Conservation (phyloP, 2,888 invertebrate genomes). For the Matsumyia berberina region DNA sequence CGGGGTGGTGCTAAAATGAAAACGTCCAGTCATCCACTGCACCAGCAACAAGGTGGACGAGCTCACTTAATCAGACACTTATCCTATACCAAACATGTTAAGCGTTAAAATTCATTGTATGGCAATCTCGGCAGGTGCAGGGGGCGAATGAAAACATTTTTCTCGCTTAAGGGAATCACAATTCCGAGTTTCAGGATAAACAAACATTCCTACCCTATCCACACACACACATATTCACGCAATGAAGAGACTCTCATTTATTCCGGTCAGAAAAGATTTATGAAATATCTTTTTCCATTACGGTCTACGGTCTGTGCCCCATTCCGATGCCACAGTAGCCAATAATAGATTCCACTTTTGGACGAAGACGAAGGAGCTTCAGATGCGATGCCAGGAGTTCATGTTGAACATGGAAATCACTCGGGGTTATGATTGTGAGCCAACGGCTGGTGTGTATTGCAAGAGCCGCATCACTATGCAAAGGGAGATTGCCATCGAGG, state of each 20-base stretch:
- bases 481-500: not conserved
- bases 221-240: not conserved
- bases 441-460: not conserved
- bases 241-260: conserved; percentile 31
- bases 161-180: conserved; percentile 32
- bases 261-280: conserved; percentile 46
- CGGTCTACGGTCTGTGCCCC: not conserved
- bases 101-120: conserved; percentile 14
- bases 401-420: conserved; percentile 36
- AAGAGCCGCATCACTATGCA: not conserved
- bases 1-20: not conserved
- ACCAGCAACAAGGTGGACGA: conserved; percentile 2
- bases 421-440: conserved; percentile 15
- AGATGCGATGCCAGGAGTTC: not conserved
- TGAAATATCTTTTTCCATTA: conserved; percentile 56
- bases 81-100: conserved; percentile 14
- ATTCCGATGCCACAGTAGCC: not conserved
- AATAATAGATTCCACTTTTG: not conserved
- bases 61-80: conserved; percentile 26
- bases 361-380: not conserved
- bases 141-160: not conserved
- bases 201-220: not conserved
- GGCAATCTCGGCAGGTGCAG: not conserved
- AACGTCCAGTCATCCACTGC: not conserved
- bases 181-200: not conserved